Percentiles rank a stretch among this genome's conserved stretches.
Conservation (phyloP, 2,888 invertebrate genomes). For the Seira musarum region DNA sequence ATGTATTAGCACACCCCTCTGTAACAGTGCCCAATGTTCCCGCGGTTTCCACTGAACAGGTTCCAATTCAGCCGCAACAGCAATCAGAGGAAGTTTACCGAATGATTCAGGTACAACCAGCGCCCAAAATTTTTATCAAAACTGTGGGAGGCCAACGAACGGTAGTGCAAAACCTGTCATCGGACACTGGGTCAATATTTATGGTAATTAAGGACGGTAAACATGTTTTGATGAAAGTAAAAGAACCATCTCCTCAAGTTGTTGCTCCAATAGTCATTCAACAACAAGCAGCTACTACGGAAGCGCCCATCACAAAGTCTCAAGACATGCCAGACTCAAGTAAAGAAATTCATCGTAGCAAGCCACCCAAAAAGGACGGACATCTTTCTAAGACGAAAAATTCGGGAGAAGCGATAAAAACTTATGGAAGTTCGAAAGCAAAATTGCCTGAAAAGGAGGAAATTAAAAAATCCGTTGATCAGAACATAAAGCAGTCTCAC, state of each 20-base stretch:
- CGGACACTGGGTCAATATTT: slow-evolving; percentile 33
- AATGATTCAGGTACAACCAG: not conserved
- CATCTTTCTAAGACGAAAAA: slow-evolving; percentile 37
- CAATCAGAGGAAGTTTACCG: not conserved
- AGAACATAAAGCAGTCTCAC: slow-evolving; percentile 31
- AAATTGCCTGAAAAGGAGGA: slow-evolving; percentile 70
- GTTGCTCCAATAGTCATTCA: slow-evolving; percentile 23
- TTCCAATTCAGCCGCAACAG: slow-evolving; percentile 23
- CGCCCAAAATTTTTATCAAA: slow-evolving; percentile 63
- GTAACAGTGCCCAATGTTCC: not conserved
- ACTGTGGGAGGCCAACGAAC: slow-evolving; percentile 61
- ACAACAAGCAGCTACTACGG: not conserved
- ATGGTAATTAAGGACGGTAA: slow-evolving; percentile 62
- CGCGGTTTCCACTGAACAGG: not conserved
- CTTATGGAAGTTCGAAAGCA: slow-evolving; percentile 68
- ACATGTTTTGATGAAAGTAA: slow-evolving; percentile 59
- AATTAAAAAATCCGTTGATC: slow-evolving; percentile 32
- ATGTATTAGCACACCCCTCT: not conserved
- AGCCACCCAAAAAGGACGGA: slow-evolving; percentile 55
- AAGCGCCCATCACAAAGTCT: slow-evolving; percentile 7
- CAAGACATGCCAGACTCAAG: slow-evolving; percentile 9
- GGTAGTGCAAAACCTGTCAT: slow-evolving; percentile 45
- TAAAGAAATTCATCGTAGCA: slow-evolving; percentile 31
- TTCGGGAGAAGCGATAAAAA: slow-evolving; percentile 24
- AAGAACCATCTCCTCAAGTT: slow-evolving; percentile 29